Base-by-base conservation (phyloP, 2,113 vertebrate species). In the Harpagus bidentatus region DNA sequence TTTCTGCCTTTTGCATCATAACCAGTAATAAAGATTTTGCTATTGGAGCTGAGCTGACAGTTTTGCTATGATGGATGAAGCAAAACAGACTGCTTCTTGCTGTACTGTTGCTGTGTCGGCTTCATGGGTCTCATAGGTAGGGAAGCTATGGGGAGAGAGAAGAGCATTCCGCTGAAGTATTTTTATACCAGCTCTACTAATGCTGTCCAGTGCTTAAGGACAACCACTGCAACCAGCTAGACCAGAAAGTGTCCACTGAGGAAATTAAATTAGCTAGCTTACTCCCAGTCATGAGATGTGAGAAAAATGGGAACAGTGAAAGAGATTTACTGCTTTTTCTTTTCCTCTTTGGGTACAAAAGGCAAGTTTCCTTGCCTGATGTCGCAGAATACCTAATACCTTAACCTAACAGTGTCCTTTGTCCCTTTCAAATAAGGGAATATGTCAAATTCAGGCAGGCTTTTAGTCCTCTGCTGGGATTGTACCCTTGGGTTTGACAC, bases 51-150 rank as follows among this genome's bases (percentile, higher is more conserved):
- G 85, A 97, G 85, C 87, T 96, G 91, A 83, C 86, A 82, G 73
- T 85, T 95, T 61, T 89, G 73, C 86, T 97, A 86, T 94, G 94
- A 95, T 94, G 82, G 95, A 95, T 93, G 91, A 91, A 90, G 94
- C 50, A 70, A 69, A 95, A 43, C 82, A 83, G 91, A 52, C 69
- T 34, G 53, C 59, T 89, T 11, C 52, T 28, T 55, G 84, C 87
- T 88, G 47, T 77, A 11, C 71, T 71, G 69, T 50, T 91, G 77
- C 77, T 71, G 84, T 14, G 52, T 16, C n/a, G 80, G 56, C 18
- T 89, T 56, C 23, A 0, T n/a, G 73, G 56, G 7, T 31, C 83
- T 95, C 71, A 1, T 2, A 48, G 42, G 29, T 77, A 45, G 47
- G 82, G 69, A 42, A 11, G 59, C 1, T 1, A 11, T 43, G 47